Evolutionary conservation across 1,140 invertebrate genomes (phyloP), one percentile per base, ranked within the genome.

Genomic region (Coenobita brevimanus): DNA sequence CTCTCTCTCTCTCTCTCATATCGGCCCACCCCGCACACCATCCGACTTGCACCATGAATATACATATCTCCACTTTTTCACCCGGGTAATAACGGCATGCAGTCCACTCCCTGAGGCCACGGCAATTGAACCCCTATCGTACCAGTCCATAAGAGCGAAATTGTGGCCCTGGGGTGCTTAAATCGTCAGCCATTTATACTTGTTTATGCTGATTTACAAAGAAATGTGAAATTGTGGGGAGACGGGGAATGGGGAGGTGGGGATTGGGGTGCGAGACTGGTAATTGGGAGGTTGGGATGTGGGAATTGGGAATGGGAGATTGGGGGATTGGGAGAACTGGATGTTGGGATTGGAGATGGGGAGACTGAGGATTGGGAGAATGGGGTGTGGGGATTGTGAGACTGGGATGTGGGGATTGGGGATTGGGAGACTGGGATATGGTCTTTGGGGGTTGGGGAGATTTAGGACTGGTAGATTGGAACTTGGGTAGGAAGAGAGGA

Each of bases 151-250:
- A 86, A 79, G 84, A 75, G 84, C 43, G 36, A 41, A 69, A 86
- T 78, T 33, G 78, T 57, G 30, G 36, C 46, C 30, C 10, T 17
- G 73, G 82, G 71, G 43, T 21, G 41, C 60, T 69, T 79, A 86
- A 86, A 79, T 69, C 75, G 43, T 46, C 46, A 79, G 84, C 84
- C 84, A 86, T 86, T 86, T 86, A 78, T 86, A 86, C 84, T 86
- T 86, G 84, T 86, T 86, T 86, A 86, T 86, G 84, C 76, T 86
- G 84, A 86, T 86, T 86, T 86, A 80, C 75, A 86, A 86, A 86
- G 84, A 86, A 86, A 86, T 86, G 75, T 86, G 84, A 80, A 86
- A 86, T 86, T 73, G 75, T 57, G 62, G 27, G 73, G 64, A 69
- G 64, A 69, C 4, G 8, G 64, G n/a, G 64, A 67, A n/a, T 8